Evolutionary conservation across 2,888 invertebrate genomes (phyloP), one percentile per base, ranked within the genome.

Genomic region (Aricia artaxerxes): DNA sequence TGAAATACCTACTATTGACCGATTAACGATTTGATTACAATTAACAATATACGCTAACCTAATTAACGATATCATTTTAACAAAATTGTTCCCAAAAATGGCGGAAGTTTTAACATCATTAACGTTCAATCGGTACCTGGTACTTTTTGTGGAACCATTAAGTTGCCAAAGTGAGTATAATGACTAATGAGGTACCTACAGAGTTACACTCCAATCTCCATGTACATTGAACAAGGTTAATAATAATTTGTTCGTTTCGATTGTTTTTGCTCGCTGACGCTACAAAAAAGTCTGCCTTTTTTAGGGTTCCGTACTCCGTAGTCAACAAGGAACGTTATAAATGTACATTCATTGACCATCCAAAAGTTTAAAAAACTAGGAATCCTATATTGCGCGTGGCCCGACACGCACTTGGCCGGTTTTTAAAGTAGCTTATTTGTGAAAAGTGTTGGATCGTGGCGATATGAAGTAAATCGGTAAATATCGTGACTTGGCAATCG

Each of bases 141-240:
- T 57, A 76, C 38, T 44, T 76, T 57, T 57, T 76, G 57, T 76
- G 53, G 53, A 16, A 31, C 35, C 76, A 76, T 76, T 76, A 76
- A 76, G 57, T 76, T 57, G 35, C 76, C 76, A 76, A 35, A 53
- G 35, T 69, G 24, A 24, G 61, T 61, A 61, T 61, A 61, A 35
- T 69, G 31, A 64, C 31, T 11, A 61, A 35, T 69, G 31, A 64
- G 64, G 31, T 13, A 35, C 69, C 69, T 35, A 69, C 24, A 69
- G 4, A 38, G 13, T 13, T 35, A 35, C 69, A 35, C 35, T 5
- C 24, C 24, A 24, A 24, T 24, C 24, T 24, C 11, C 69, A 13
- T 57, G 57, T 38, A 35, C 35, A 69, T 4, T 53, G 53, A 35
- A 69, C 69, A 69, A 69, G 69, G 69, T 35, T 35, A 38, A 24